Conservation (phyloP, 1,140 invertebrate species). For the Pachypsylla venusta region DNA sequence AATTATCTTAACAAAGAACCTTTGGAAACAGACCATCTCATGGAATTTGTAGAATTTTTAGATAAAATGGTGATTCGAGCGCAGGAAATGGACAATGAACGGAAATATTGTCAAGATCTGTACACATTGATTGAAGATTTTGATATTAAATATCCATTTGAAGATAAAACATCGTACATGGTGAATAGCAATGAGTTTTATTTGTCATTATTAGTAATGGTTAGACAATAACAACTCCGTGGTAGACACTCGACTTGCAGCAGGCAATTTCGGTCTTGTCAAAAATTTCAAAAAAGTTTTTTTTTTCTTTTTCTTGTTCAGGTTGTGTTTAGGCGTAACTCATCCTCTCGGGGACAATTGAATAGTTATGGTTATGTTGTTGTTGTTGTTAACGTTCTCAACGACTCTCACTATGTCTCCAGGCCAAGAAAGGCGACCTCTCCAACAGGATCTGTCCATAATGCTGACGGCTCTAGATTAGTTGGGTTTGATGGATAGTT, state of each 20-base stretch:
- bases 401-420: no score
- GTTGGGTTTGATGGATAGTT: no score
- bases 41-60: not conserved
- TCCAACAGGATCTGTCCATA: no score
- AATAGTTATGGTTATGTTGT: no score
- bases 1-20: not conserved
- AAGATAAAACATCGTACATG: conserved; percentile 34
- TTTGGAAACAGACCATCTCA: not conserved
- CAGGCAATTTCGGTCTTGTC: not conserved
- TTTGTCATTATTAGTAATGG: not conserved
- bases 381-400: no score
- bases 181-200: no score
- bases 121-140: conserved; percentile 57
- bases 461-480: no score
- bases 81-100: conserved; percentile 42
- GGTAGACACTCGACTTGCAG: not conserved
- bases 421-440: no score
- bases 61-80: conserved; percentile 30
- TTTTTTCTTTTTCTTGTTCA: not conserved
- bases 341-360: no score
- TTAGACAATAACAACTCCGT: not conserved
- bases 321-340: not conserved
- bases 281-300: no score
- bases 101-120: conserved; percentile 53
- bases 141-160: conserved; percentile 41